Percentiles rank a stretch among this genome's conserved stretches.
Evolutionary conservation across 2,888 invertebrate genomes (phyloP).

Genomic region (Lordiphosa andalusiaca): DNA sequence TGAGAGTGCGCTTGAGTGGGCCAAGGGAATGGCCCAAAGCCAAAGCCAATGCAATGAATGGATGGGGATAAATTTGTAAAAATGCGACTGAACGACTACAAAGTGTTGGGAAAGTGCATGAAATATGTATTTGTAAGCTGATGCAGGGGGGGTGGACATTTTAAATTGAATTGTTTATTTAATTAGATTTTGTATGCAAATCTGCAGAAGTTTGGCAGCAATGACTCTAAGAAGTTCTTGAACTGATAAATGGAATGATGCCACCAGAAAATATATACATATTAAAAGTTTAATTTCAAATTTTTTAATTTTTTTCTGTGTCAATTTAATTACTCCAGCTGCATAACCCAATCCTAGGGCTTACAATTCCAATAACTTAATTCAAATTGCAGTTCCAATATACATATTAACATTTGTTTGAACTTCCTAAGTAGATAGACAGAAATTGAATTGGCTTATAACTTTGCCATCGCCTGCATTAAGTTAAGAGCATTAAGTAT

Average conservation of each 20-base stretch:
- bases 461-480: constrained; percentile 35
- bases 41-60: constrained; percentile 9
- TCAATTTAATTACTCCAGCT: no score
- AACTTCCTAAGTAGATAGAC: constrained; percentile 10
- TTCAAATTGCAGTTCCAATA: no score
- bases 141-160: no score
- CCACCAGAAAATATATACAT: background rate
- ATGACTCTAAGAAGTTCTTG: background rate
- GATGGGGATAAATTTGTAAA: constrained; percentile 5
- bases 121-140: no score
- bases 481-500: constrained; percentile 48
- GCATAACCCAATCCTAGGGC: no score
- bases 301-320: background rate
- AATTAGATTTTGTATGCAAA: no score
- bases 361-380: no score
- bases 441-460: constrained; percentile 19
- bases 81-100: no score
- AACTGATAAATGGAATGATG: no score
- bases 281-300: background rate
- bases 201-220: no score
- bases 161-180: no score
- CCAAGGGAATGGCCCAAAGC: background rate
- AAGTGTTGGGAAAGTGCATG: no score
- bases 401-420: background rate
- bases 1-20: constrained; percentile 1